A percentile compares a stretch with the other conserved stretches of the same genome.
Evolutionary conservation across 2,113 vertebrate species (phyloP).

Genomic region (Mus pahari): DNA sequence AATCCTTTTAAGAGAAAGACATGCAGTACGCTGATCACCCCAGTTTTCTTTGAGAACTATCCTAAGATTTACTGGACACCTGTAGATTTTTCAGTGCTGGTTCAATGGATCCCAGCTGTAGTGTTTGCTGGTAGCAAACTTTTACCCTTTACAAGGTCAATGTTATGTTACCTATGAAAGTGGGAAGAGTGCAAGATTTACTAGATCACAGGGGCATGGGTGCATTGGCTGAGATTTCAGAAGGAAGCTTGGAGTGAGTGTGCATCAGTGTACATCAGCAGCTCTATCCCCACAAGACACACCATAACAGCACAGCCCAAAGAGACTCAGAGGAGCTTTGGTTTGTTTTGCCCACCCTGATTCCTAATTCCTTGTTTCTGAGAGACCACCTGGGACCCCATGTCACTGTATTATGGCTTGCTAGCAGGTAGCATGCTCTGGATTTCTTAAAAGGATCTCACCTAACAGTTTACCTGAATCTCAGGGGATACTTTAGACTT

Average conservation of each 20-base stretch:
- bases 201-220: background rate
- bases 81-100: background rate
- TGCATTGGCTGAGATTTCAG: background rate
- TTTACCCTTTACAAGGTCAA: background rate
- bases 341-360: background rate
- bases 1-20: background rate
- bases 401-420: background rate
- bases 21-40: accelerated
- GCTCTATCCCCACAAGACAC: background rate
- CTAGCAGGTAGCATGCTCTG: background rate
- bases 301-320: background rate
- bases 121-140: background rate
- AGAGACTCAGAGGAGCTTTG: background rate
- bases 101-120: background rate
- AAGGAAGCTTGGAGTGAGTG: background rate
- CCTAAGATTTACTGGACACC: background rate
- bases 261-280: background rate
- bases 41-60: background rate
- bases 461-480: background rate
- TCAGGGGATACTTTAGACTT: background rate
- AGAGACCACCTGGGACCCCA: background rate
- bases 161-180: background rate
- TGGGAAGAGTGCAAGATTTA: background rate
- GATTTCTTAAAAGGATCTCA: background rate
- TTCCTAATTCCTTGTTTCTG: background rate